Base-by-base conservation (phyloP, 2,113 vertebrate species). In the Etheostoma cragini region DNA sequence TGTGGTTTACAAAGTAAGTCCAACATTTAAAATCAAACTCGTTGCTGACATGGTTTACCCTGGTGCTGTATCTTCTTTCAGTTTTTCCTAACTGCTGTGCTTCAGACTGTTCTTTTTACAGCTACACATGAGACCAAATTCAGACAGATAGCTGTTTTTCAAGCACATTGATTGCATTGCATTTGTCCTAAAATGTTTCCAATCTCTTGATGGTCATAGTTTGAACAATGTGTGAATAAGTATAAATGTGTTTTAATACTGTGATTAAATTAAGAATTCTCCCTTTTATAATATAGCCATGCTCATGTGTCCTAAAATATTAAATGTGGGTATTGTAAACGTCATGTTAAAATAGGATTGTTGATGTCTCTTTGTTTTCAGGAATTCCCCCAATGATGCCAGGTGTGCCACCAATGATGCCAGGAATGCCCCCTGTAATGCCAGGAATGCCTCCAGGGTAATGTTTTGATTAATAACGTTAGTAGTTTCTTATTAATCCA, bases 391-490 rank as follows among this genome's bases (percentile, higher is more conserved):
- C 94, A 92, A 96, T 96, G 91, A 90, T 93, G 86, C 76, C 91
- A 0, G 87, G 91, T 87, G 96, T 97, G 86, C 96, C 96, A 60
- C 96, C 97, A 30, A 94, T 98, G 94, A 97, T 97, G 96, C 96
- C 97, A 82, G 96, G 96, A 79, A 96, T 97, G 91, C 97, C 96
- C 74, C 97, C 96, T 63, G 95, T 95, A 60, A 96, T 97, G 94
- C 96, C 96, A 86, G 97, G 96, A 78, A 97, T 97, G 96, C 97
- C 95, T 69, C 97, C 97, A 81, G 96, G 97, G 97, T 97, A 89
- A 79, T 30, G 57, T 62, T 0, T 30, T 70, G 38, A 17, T 30
- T 61, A 35, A 75, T 63, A 3, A 26, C 38, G 8, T 65, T 6
- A 42, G 14, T 52, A 3, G 8, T n/a, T 19, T 38, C 13, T 42